Conservation (phyloP, 2,797 vertebrate genomes). For the Odontamblyopus lacepedii region DNA sequence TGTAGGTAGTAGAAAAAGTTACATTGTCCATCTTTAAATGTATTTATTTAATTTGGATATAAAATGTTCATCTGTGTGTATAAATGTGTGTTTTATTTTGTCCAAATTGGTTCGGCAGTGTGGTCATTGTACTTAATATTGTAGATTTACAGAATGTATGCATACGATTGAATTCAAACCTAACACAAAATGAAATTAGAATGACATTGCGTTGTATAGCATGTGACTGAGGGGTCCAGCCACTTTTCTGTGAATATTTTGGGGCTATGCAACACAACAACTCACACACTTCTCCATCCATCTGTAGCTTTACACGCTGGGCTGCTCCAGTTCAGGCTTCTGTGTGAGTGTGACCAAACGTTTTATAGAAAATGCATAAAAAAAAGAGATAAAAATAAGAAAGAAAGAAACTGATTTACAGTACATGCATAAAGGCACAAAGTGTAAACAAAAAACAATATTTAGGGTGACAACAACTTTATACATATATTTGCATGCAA, state of each 20-base stretch:
- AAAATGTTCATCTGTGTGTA: neutral
- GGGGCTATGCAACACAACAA: constrained; percentile 91
- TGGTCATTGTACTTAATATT: neutral
- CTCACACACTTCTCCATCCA: constrained; percentile 61
- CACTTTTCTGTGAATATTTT: constrained; percentile 34
- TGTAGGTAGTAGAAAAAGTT: neutral
- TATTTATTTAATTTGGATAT: neutral
- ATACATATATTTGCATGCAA: constrained; percentile 80
- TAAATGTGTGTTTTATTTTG: neutral
- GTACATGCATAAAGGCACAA: constrained; percentile 86
- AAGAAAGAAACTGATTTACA: constrained; percentile 59
- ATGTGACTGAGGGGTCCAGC: constrained; percentile 21
- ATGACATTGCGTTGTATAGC: neutral
- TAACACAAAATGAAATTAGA: neutral
- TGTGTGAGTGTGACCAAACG: constrained; percentile 93
- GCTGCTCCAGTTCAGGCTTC: constrained; percentile 82
- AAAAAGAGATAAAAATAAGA: constrained; percentile 31
- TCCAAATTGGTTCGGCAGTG: neutral
- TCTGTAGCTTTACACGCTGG: constrained; percentile 84
- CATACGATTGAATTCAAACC: neutral
- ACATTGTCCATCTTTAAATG: neutral
- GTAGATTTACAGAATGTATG: neutral
- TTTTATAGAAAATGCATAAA: constrained; percentile 76
- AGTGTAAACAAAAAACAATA: constrained; percentile 67
- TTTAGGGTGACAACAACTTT: constrained; percentile 70